Evolutionary conservation across 2,113 vertebrate species (phyloP), one percentile per base, ranked within the genome.

Genomic region (Pycnonotus jocosus): DNA sequence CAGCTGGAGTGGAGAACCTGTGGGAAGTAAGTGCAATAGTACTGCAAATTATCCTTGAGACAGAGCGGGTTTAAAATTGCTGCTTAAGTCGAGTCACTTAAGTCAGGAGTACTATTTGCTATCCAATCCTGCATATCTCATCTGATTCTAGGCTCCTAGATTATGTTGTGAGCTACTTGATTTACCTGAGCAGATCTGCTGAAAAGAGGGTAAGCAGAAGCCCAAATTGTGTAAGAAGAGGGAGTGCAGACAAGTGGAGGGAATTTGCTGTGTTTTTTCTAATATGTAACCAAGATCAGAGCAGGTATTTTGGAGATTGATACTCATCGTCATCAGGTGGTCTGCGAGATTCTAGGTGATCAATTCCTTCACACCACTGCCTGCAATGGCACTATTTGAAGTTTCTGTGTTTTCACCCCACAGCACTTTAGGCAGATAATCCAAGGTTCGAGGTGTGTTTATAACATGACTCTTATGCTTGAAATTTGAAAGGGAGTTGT

Each of bases 1-100:
- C 97, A 99, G 97, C 98, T 99, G 99, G 99, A 99, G 98, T 0
- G 99, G 99, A n/a, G 99, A 99, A 24, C 99, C 99, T 8, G 98
- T 99, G 58, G 99, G 99, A 94, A 99, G 99, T 99, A 98, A 98
- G 99, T 97, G 51, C 22, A 73, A 45, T 53, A 82, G 38, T 64
- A 31, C 53, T 65, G 24, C 22, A 53, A 69, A 44, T 62, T 76
- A 33, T 33, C 3, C 56, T 13, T 58, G 40, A 50, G 38, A 48
- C 42, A 68, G 28, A 66, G 12, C 20, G 4, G 11, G 5, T 56
- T 77, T 64, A 30, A 65, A 85, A 64, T 62, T 54, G 24, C 15
- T 3, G 4, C 23, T 57, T 44, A 51, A 78, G 10, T 61, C 20
- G 16, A 33, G 28, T 70, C 4, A 2, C 53, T 72, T 70, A 61